Base-by-base conservation (phyloP, 1,140 invertebrate genomes). In the Drosophila truncata region DNA sequence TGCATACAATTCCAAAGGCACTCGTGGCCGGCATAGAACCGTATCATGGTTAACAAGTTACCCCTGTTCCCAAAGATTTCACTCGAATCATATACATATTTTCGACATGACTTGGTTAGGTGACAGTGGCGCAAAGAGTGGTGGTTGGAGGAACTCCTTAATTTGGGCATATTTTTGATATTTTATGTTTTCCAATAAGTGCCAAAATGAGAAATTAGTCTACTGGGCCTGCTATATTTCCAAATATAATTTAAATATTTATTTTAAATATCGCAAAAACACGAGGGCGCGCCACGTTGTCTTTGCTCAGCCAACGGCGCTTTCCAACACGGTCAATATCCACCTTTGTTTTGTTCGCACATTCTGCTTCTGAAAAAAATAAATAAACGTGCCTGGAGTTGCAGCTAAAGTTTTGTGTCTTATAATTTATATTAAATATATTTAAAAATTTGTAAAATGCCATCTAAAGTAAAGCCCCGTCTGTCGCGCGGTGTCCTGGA, bases 401-500 rank as follows among this genome's bases (percentile, higher is more conserved):
- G 8, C 20, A 23, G n/a, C 25, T 57, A 39, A 9, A n/a, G 9
- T 27, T 44, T n/a, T 5, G 18, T 16, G 18, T 20, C n/a, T 29
- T 7, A 58, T 18, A 23, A 71, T 13, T 2, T 55, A 47, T 23
- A 29, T 18, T 4, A 35, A 10, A 20, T 50, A 35, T 39, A 47
- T 18, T 14, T 6, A 23, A n/a, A 41, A 1, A 61, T 1, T 2
- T 9, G 3, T 0, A 84, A 69, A 62, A 92, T 92, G 91, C 75
- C 90, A 14, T 54, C 82, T 0, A 91, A 92, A 82, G 18, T 33
- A 1, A 94, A 91, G 75, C 82, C 93, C 10, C 93, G 93, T 44
- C 90, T 97, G 35, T 96, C 96, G 0, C 96, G 96, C 86, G 94
- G 95, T 13, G 94, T 96, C 55, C 88, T 97, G 70, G 95, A 96